Evolutionary conservation across 2,797 vertebrate genomes (phyloP).

Genomic region (Lagorchestes hirsutus): DNA sequence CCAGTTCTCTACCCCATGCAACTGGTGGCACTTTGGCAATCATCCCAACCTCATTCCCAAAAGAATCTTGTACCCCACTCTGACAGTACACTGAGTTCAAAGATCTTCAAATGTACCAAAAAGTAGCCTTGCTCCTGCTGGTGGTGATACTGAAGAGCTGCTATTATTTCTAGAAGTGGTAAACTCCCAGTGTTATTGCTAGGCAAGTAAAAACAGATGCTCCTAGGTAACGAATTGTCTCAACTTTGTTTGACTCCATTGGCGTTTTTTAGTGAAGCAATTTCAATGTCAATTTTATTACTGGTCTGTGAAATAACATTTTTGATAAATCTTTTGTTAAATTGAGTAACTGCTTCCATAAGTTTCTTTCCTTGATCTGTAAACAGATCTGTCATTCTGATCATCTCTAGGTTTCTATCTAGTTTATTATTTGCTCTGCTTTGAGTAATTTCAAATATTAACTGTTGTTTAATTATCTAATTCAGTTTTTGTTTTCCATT

Average conservation of each 20-base stretch:
- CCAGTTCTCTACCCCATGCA: no score
- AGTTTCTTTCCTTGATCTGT: conserved; percentile 96
- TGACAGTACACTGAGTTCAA: no score
- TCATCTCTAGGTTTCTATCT: conserved; percentile 96
- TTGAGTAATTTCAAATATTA: conserved; percentile 89
- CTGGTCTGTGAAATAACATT: no score
- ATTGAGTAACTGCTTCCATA: conserved; percentile 95
- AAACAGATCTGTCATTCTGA: conserved; percentile 91
- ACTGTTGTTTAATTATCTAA: no score
- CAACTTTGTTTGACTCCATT: no score
- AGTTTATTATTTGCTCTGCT: conserved; percentile 93
- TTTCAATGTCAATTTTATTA: no score
- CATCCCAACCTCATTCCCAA: no score
- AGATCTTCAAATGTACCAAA: background rate
- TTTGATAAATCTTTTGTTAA: conserved; percentile 88
- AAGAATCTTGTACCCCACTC: no score
- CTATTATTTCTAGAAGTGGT: conserved; percentile 91
- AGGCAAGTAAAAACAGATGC: conserved; percentile 94
- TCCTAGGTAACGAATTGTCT: conserved; percentile 66
- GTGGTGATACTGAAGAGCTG: background rate
- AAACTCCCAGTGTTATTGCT: conserved; percentile 93
- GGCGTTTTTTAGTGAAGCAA: no score
- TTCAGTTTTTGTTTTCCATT: conserved; percentile 81
- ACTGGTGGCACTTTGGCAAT: no score
- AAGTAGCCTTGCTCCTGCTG: background rate